Conservation (phyloP, 1,140 invertebrate genomes). For the Microplitis demolitor region DNA sequence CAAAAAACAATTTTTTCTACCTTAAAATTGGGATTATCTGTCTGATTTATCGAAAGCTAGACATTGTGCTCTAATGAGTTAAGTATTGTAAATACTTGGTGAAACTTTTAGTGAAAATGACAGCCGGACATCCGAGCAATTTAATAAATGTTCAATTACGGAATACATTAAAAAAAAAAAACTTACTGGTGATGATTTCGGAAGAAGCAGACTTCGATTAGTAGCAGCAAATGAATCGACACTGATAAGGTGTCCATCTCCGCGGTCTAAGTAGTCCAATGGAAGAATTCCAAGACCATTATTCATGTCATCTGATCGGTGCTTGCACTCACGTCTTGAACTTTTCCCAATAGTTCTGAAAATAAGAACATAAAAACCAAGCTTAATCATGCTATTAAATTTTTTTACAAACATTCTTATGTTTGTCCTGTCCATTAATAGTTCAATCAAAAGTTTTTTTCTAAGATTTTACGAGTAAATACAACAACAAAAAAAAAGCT, state of each 20-base stretch:
- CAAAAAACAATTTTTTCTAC: too few relatives aligned
- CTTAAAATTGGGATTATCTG: too few relatives aligned
- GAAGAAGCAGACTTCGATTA: slow-evolving; percentile 51
- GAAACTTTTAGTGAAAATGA: not conserved
- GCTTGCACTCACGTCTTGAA: slow-evolving; percentile 49
- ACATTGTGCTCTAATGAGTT: too few relatives aligned
- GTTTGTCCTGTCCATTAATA: not conserved
- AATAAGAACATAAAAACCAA: slow-evolving; percentile 16
- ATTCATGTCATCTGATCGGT: slow-evolving; percentile 40
- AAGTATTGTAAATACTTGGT: not conserved
- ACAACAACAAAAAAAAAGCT: not conserved
- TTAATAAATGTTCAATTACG: too few relatives aligned
- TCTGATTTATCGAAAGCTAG: too few relatives aligned
- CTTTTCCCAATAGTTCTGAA: slow-evolving; percentile 46
- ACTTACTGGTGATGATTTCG: slow-evolving; percentile 51
- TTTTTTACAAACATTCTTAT: not conserved
- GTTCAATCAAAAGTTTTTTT: not conserved
- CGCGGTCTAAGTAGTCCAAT: slow-evolving; percentile 53
- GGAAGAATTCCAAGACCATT: slow-evolving; percentile 52
- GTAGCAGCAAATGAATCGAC: slow-evolving; percentile 50
- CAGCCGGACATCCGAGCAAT: too few relatives aligned
- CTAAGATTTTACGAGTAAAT: too few relatives aligned
- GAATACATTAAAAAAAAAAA: not conserved
- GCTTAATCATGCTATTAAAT: not conserved
- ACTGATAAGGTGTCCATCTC: slow-evolving; percentile 52